phyloP scores from a whole-genome alignment of 64 coral and sea anemone genomes.

The Pachyseris speciosa region DNA sequence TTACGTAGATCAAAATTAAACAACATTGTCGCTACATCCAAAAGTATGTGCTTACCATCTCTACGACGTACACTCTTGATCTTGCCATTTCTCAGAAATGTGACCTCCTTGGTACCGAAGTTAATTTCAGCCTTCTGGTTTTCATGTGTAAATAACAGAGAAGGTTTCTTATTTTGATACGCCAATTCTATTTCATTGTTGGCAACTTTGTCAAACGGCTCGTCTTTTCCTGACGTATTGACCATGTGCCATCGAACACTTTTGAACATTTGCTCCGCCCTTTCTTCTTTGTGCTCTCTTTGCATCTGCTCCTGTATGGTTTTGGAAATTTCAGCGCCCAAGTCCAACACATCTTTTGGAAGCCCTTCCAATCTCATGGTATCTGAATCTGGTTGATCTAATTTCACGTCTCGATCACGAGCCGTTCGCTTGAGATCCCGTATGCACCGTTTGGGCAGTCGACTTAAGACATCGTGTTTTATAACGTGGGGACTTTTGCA shows the following conservation, averaged over 20 bases:
- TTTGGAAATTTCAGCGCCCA: neutral
- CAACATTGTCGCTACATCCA: no score
- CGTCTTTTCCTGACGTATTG: neutral
- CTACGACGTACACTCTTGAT: neutral
- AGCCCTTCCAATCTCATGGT: constrained; percentile 1
- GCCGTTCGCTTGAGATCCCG: neutral
- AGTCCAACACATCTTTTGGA: constrained; percentile 29
- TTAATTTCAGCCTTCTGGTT: constrained; percentile 28
- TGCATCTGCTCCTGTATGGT: neutral
- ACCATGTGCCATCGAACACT: constrained; percentile 25
- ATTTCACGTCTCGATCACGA: constrained; percentile 1
- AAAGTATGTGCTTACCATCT: constrained; percentile 24
- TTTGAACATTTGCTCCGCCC: neutral
- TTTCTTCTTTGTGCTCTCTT: constrained; percentile 2
- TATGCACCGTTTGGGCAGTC: neutral
- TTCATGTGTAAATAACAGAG: constrained; percentile 8
- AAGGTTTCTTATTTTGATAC: neutral
- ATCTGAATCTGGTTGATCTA: constrained; percentile 10
- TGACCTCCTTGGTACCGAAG: constrained; percentile 1
- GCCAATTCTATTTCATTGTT: constrained; percentile 40
- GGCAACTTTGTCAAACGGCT: constrained; percentile 17
- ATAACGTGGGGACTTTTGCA: neutral
- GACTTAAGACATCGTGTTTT: neutral
- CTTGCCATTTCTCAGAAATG: constrained; percentile 19
- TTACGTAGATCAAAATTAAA: no score